Evolutionary conservation across 2,888 invertebrate species (phyloP), one percentile per base, ranked within the genome.

Genomic region (Chrysotoxum bicinctum): DNA sequence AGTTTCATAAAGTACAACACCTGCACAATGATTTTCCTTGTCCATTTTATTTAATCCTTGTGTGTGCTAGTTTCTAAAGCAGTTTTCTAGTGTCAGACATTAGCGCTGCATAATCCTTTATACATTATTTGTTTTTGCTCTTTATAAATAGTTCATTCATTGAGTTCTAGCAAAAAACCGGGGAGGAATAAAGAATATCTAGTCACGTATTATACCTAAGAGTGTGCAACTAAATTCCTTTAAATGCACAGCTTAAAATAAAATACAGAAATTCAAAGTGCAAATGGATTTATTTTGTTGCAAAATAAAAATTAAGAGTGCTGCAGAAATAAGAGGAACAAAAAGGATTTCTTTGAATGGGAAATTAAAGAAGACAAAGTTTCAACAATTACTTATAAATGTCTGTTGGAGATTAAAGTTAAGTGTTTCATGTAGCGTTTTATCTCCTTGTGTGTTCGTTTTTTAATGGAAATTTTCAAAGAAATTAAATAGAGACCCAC

Each of bases 41-140:
- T 30, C 43, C 14, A 12, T 64, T 64, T 64, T 45, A 64, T 64
- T 45, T 64, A 64, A 64, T 64, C 45, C 45, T 30, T 64, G 64
- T 58, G 21, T 58, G 35, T 45, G 1, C 45, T 26, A 62, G 43
- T 60, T 30, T 16, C 5, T 52, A 16, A 14, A 60, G 26, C 37
- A 40, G n/a, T 35, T 32, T 19, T 21, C 6, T 56, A 43, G 19
- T 60, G 23, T 9, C n/a, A 60, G 45, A 32, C 32, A 64, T 45
- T 64, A 45, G 30, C n/a, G 19, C 19, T 45, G 19, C 32, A 45
- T 14, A 45, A 45, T 64, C 2, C 10, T 40, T 60, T 45, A 14
- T 19, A 32, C 64, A 40, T 40, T 45, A 16, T 62, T 62, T 43
- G 12, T 19, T 30, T 5, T 40, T 26, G n/a, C 40, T 64, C 2